Evolutionary conservation across 2,888 invertebrate species (phyloP).

Genomic region (Anodontia alba): DNA sequence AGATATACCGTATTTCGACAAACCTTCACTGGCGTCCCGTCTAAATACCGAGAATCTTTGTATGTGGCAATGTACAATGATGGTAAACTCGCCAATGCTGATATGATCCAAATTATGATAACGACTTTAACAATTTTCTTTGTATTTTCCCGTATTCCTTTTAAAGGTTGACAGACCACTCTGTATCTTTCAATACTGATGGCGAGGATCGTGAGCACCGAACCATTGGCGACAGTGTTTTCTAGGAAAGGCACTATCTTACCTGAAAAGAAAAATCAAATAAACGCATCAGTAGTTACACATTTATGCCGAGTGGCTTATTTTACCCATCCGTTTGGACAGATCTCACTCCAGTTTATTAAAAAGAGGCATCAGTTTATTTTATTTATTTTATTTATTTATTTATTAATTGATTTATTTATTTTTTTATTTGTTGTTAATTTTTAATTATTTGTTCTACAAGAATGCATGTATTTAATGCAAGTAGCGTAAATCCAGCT

Average conservation of each 20-base stretch:
- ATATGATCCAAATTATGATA: conserved; percentile 72
- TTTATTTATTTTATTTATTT: too few species aligned
- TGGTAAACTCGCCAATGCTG: conserved; percentile 84
- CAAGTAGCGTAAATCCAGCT: too few species aligned
- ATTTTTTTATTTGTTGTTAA: too few species aligned
- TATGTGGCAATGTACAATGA: conserved; percentile 59
- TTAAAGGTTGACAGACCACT: conserved; percentile 95
- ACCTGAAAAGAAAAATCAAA: conserved; percentile 88
- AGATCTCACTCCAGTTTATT: too few species aligned
- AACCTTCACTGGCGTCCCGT: conserved; percentile 70
- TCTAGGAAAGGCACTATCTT: conserved; percentile 97
- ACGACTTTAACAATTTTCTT: conserved; percentile 41
- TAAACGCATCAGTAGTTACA: too few species aligned
- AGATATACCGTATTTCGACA: conserved; percentile 55
- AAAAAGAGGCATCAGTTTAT: too few species aligned
- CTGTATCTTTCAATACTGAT: conserved; percentile 96
- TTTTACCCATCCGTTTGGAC: too few species aligned
- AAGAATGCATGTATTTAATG: too few species aligned
- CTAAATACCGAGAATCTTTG: conserved; percentile 51
- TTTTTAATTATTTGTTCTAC: too few species aligned
- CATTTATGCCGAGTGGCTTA: too few species aligned
- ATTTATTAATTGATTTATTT: too few species aligned
- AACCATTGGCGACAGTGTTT: conserved; percentile 95
- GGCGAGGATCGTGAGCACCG: conserved; percentile 95
- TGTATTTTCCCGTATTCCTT: conserved; percentile 82